Conservation (phyloP, 2,113 vertebrate species). For the Muscicapa adusta region DNA sequence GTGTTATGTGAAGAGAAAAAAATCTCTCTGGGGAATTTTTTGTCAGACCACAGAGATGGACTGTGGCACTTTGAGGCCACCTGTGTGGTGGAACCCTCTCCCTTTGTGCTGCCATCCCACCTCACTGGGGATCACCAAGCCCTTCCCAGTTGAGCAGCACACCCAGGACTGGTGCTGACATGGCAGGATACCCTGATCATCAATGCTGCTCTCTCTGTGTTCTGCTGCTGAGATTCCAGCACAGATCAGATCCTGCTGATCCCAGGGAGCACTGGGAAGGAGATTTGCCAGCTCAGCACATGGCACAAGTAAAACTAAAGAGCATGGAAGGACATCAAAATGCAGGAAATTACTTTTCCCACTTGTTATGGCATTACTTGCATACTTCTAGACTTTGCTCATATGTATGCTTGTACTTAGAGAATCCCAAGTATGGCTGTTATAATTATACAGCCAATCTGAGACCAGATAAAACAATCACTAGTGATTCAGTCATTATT, state of each 20-base stretch:
- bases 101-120: background rate
- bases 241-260: background rate
- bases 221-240: background rate
- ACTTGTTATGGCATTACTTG: background rate
- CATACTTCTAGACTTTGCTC: background rate
- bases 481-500: background rate
- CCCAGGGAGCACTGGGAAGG: background rate
- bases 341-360: background rate
- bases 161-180: background rate
- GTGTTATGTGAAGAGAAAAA: background rate
- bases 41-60: background rate
- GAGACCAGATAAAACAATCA: background rate
- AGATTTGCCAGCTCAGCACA: background rate
- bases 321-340: background rate
- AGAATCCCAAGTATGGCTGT: background rate
- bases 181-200: accelerated
- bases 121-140: background rate
- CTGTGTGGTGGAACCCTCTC: background rate
- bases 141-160: background rate
- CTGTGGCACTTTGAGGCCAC: background rate
- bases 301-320: background rate
- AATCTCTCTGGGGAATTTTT: background rate
- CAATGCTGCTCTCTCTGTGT: background rate
- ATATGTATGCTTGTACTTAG: background rate
- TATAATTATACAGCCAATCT: background rate